phyloP scores from a whole-genome alignment of 2,888 invertebrate genomes.

The Marronus borbonicus region DNA sequence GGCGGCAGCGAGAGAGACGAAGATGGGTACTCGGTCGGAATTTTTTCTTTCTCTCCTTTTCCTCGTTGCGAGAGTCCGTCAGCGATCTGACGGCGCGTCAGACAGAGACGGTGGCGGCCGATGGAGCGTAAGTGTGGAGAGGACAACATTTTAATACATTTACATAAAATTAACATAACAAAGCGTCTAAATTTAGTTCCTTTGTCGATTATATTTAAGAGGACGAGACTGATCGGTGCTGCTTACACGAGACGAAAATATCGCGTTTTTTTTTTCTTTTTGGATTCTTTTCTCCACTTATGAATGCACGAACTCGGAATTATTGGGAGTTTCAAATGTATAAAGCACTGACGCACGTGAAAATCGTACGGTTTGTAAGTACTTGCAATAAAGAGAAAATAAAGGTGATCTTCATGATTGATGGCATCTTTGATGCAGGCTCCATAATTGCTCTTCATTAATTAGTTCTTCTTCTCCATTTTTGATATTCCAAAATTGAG shows the following conservation, averaged over 20 bases:
- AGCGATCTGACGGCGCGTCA: background rate
- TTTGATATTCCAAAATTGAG: too few relatives aligned
- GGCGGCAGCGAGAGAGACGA: background rate
- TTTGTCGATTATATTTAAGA: slow-evolving; percentile 51
- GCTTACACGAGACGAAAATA: slow-evolving; percentile 31
- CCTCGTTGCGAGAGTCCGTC: slow-evolving; percentile 17
- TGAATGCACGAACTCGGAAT: too few relatives aligned
- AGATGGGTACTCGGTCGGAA: background rate
- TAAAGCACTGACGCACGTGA: too few relatives aligned
- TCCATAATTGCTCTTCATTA: too few relatives aligned
- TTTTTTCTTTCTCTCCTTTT: background rate
- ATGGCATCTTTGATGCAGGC: too few relatives aligned
- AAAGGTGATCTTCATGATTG: too few relatives aligned
- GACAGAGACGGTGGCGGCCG: background rate
- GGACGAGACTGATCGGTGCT: slow-evolving; percentile 41
- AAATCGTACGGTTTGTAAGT: too few relatives aligned
- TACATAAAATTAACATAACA: slow-evolving; percentile 53
- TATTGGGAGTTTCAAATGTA: too few relatives aligned
- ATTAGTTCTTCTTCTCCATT: too few relatives aligned
- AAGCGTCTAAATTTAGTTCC: slow-evolving; percentile 51
- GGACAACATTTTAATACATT: slow-evolving; percentile 49
- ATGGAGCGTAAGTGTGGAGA: slow-evolving; percentile 7
- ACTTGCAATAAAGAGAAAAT: too few relatives aligned
- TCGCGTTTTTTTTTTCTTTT: slow-evolving; percentile 26
- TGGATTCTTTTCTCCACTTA: slow-evolving; percentile 1